Evolutionary conservation across 2,888 invertebrate genomes (phyloP).

Genomic region (Heliconius hortense): DNA sequence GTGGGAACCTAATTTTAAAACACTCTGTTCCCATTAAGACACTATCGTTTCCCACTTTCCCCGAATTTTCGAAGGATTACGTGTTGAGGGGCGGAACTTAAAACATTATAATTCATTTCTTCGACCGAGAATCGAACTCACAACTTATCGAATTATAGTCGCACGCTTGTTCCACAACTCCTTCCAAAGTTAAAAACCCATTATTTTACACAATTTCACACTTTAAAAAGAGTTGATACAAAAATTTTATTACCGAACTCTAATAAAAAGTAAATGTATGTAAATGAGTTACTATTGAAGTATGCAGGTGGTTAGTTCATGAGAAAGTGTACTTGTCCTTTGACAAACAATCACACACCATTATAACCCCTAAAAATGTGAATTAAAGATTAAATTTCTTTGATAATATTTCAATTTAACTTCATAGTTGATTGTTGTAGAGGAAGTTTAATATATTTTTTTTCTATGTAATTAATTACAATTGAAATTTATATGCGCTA

Average conservation of each 20-base stretch:
- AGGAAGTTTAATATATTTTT: conserved; percentile 45
- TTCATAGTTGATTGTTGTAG: neutral
- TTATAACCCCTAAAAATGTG: neutral
- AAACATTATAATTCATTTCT: no score
- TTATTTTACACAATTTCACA: conserved; percentile 1
- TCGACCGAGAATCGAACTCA: no score
- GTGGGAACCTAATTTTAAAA: neutral
- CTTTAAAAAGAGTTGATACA: neutral
- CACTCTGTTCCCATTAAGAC: neutral
- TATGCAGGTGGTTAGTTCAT: conserved; percentile 45
- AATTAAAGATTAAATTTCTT: neutral
- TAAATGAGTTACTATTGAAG: conserved; percentile 47
- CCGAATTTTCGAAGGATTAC: no score
- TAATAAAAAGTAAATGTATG: conserved; percentile 45
- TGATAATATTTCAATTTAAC: neutral
- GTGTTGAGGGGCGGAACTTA: no score
- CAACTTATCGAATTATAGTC: no score
- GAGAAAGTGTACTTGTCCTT: conserved; percentile 3
- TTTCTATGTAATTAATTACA: conserved; percentile 48
- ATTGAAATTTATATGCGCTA: conserved; percentile 47
- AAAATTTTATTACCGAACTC: conserved; percentile 34
- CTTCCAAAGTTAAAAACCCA: neutral
- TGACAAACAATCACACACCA: conserved; percentile 7
- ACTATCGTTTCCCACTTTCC: neutral
- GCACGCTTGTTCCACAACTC: no score